phyloP scores from a whole-genome alignment of 2,113 vertebrate species.

The Apaloderma vittatum region DNA sequence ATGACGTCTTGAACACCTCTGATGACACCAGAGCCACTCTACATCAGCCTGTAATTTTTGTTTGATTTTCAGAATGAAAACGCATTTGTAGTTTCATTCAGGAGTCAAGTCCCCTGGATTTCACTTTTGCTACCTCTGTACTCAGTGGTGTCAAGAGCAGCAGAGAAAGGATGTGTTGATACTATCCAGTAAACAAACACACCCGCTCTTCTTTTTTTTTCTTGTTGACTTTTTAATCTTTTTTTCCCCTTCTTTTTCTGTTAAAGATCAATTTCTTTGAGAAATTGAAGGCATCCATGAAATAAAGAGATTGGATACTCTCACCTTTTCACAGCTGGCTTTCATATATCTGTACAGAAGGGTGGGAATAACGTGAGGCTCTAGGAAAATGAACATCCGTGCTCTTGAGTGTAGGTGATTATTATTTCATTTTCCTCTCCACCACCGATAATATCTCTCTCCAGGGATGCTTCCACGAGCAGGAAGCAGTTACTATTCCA shows the following conservation, averaged over 20 bases:
- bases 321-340: neutral
- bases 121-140: neutral
- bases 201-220: neutral
- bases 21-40: neutral
- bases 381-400: neutral
- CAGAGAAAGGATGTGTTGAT: neutral
- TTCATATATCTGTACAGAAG: neutral
- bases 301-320: neutral
- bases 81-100: neutral
- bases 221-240: neutral
- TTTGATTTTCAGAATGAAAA: neutral
- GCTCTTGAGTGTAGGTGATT: neutral
- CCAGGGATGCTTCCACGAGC: neutral
- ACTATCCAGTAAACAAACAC: neutral
- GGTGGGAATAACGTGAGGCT: neutral
- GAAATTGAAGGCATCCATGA: neutral
- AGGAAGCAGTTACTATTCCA: neutral
- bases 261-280: neutral
- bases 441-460: neutral
- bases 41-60: neutral
- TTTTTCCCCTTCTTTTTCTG: neutral
- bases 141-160: neutral
- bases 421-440: neutral
- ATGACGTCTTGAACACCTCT: neutral
- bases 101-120: neutral